Conservation (phyloP, 2,797 vertebrate species). For the Lycodopsis pacificus region DNA sequence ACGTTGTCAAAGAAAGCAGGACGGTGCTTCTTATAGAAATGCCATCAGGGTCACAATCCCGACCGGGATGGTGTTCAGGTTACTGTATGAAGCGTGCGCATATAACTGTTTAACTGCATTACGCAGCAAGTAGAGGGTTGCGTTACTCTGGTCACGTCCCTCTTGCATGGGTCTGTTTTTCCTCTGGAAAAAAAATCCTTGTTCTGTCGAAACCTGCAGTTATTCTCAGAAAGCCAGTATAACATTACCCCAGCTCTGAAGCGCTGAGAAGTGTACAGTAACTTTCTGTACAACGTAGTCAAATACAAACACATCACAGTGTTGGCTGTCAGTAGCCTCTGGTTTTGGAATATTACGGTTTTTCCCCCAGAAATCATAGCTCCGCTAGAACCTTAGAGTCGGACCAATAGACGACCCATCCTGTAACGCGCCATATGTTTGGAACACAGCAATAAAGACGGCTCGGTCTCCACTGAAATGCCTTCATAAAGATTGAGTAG, state of each 20-base stretch:
- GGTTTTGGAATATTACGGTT: constrained; percentile 6
- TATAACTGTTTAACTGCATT: constrained; percentile 19
- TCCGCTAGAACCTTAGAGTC: constrained; percentile 17
- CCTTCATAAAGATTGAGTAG: constrained; percentile 54
- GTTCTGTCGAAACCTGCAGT: constrained; percentile 44
- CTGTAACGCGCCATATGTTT: constrained; percentile 35
- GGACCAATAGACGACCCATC: constrained; percentile 19
- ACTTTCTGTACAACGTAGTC: constrained; percentile 48
- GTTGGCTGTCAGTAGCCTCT: constrained; percentile 28
- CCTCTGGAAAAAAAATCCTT: constrained; percentile 58
- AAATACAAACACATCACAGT: constrained; percentile 54
- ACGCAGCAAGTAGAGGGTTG: constrained; percentile 46
- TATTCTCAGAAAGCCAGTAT: constrained; percentile 54
- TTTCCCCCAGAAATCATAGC: constrained; percentile 10
- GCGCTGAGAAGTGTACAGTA: constrained; percentile 33
- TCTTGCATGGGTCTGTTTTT: constrained; percentile 53
- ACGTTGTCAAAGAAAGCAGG: not conserved
- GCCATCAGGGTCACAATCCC: not conserved
- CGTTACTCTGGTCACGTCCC: constrained; percentile 37
- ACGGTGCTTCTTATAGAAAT: not conserved
- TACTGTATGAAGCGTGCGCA: not conserved
- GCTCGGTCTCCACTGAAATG: constrained; percentile 48
- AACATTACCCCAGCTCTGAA: constrained; percentile 46
- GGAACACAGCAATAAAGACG: constrained; percentile 48
- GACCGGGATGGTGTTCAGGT: not conserved